Conservation (phyloP, 2,113 vertebrate species). For the Laticauda colubrina region DNA sequence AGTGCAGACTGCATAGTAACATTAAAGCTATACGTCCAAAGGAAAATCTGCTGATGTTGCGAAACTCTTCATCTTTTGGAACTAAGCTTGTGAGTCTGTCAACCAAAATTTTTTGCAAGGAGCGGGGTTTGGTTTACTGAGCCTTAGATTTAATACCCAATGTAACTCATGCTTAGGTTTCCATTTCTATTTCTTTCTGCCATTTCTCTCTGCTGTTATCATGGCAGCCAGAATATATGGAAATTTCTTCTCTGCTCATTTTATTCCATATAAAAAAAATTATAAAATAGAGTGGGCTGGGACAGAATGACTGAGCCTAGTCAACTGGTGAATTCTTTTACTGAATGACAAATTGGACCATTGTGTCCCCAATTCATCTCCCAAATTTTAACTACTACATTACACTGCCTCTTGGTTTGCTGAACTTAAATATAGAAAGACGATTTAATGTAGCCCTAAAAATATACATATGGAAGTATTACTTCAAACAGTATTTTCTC, state of each 20-base stretch:
- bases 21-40: background rate
- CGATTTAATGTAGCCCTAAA: slow-evolving; percentile 11
- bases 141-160: background rate
- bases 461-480: background rate
- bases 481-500: rapidly evolving
- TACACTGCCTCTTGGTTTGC: background rate
- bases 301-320: background rate
- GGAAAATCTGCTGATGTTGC: background rate
- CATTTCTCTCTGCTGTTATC: background rate
- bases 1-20: background rate
- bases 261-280: background rate
- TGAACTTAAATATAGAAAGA: background rate
- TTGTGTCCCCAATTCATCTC: background rate
- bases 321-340: background rate
- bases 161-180: background rate
- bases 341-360: background rate
- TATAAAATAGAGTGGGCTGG: background rate
- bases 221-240: background rate
- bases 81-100: background rate
- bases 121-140: background rate
- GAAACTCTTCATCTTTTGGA: background rate
- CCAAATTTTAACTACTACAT: background rate
- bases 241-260: background rate
- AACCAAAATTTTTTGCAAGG: background rate
- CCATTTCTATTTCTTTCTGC: background rate